Conservation (phyloP, 23 tunicate species). For the Oikopleura dioica region DNA sequence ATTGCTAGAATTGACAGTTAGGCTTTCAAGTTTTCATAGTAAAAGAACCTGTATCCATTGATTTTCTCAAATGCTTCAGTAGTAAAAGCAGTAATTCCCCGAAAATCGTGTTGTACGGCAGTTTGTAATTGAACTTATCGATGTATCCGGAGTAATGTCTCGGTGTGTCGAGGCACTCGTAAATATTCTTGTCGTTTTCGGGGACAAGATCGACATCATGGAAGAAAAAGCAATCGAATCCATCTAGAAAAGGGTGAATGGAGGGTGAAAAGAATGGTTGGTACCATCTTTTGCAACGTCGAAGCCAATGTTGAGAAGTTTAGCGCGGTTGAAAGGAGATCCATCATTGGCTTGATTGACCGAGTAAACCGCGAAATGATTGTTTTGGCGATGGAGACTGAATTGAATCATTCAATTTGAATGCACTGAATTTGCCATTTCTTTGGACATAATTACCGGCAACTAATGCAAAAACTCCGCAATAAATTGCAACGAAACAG, state of each 20-base stretch:
- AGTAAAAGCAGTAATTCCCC: constrained; percentile 4
- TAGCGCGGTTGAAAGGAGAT: background rate
- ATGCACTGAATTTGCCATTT: too few relatives aligned
- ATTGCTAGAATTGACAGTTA: too few relatives aligned
- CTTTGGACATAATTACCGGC: too few relatives aligned
- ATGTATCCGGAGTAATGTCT: constrained; percentile 1
- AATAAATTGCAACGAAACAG: too few relatives aligned
- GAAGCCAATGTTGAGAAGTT: background rate
- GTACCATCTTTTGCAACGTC: too few relatives aligned
- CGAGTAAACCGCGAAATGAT: background rate
- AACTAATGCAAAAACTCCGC: too few relatives aligned
- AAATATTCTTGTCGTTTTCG: background rate
- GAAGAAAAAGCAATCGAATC: background rate
- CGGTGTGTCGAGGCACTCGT: background rate
- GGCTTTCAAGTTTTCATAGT: too few relatives aligned
- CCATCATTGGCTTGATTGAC: background rate
- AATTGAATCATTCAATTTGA: too few relatives aligned
- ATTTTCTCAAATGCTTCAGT: background rate
- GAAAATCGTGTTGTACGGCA: background rate
- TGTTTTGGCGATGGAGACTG: constrained; percentile 7
- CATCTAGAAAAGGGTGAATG: too few relatives aligned
- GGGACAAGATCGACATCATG: constrained; percentile 4
- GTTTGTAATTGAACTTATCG: background rate
- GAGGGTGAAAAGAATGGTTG: too few relatives aligned
- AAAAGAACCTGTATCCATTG: background rate